Evolutionary conservation across 2,797 vertebrate genomes (phyloP), one percentile per base, ranked within the genome.

Genomic region (Enteromius anoplus): DNA sequence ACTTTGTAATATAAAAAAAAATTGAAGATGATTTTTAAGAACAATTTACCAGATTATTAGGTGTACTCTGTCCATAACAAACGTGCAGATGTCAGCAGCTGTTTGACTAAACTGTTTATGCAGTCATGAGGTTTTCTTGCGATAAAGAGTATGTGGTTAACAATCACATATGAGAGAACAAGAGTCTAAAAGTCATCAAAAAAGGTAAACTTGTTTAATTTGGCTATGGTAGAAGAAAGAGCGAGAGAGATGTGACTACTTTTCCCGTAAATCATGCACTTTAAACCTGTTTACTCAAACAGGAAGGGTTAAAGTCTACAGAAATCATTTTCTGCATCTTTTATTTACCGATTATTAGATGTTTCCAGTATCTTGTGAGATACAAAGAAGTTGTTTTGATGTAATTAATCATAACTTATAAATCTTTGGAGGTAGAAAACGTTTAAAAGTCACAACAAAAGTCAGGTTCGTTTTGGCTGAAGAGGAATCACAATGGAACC

Each of bases 381-480:
- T 53, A 15, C 19, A 34, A 49, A 49, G 3, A n/a, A 34, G 0
- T 7, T 37, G 21, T 17, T 45, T 60, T 26, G 14, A 62, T 6
- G 2, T 12, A n/a, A 37, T 55, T 9, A 55, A 23, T n/a, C 10
- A 55, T 37, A 14, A 37, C 9, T 53, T 49, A 21, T 34, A 8
- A 53, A 14, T 34, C 32, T 65, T 49, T 12, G 2, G 3, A 65
- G 5, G 7, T 42, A 8, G 14, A 10, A 17, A 49, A 8, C 19
- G 3, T 78, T 77, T 88, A 87, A 89, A 91, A 90, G 89, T 91
- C 92, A 86, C 85, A 85, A 55, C 17, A 53, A 71, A 78, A 92
- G 88, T 65, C 58, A 53, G 82, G 10, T 58, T 82, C 91, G 88
- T 94, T 93, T 93, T 94, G 92, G 92, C 92, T 87, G 89, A 90